Evolutionary conservation across 2,888 invertebrate genomes (phyloP).

Genomic region (Cristatella mucedo): DNA sequence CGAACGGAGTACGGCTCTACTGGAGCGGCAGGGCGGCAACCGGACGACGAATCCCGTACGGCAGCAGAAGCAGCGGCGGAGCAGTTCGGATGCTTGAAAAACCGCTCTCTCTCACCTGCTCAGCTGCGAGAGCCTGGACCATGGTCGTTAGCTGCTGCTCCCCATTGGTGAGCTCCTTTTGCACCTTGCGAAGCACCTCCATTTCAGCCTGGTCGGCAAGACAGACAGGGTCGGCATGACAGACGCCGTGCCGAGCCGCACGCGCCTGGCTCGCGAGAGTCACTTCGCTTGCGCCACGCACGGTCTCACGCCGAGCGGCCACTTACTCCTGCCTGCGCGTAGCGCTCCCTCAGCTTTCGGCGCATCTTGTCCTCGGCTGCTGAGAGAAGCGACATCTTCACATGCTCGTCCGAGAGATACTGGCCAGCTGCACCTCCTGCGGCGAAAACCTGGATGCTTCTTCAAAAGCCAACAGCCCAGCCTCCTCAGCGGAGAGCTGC

Average conservation of each 20-base stretch:
- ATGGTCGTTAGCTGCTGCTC: slow-evolving; percentile 65
- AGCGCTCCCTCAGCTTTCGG: slow-evolving; percentile 68
- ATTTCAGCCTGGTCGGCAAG: slow-evolving; percentile 28
- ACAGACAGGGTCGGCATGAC: not conserved
- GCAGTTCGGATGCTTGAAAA: no score
- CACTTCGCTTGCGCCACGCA: not conserved
- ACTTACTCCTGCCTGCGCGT: slow-evolving; percentile 59
- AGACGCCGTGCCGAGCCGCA: not conserved
- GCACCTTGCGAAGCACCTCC: slow-evolving; percentile 33
- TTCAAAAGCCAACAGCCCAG: no score
- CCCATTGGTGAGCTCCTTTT: slow-evolving; percentile 45
- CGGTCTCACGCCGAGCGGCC: no score
- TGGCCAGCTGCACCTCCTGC: no score
- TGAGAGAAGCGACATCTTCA: slow-evolving; percentile 75
- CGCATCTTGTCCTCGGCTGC: slow-evolving; percentile 87
- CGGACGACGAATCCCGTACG: no score
- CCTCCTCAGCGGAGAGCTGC: no score
- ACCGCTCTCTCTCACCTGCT: slow-evolving; percentile 28
- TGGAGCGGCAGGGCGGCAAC: no score
- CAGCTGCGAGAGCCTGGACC: slow-evolving; percentile 47
- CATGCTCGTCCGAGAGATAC: slow-evolving; percentile 71
- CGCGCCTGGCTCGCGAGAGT: not conserved
- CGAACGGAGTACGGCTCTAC: no score
- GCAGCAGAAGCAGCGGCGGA: no score
- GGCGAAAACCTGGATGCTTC: no score